Evolutionary conservation across 1,140 invertebrate species (phyloP).

Genomic region (Tenebrio molitor): DNA sequence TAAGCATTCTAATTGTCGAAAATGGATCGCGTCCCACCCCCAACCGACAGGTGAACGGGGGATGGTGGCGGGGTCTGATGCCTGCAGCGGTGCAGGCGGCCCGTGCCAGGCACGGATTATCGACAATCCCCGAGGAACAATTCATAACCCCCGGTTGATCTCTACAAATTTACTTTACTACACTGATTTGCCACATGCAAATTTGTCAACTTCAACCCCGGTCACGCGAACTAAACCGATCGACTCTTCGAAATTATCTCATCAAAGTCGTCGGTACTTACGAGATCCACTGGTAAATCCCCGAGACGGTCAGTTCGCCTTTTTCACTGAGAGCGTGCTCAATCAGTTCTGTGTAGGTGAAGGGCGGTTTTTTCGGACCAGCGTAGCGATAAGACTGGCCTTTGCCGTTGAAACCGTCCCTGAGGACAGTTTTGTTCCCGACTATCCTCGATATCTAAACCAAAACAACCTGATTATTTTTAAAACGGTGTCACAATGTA

Average conservation of each 20-base stretch:
- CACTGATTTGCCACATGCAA: slow-evolving; percentile 47
- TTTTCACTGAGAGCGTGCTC: slow-evolving; percentile 86
- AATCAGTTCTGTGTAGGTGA: slow-evolving; percentile 90
- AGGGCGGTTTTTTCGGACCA: slow-evolving; percentile 81
- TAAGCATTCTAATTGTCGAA: slow-evolving; percentile 50
- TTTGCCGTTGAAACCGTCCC: slow-evolving; percentile 1
- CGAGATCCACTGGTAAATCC: slow-evolving; percentile 94
- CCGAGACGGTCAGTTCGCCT: slow-evolving; percentile 89
- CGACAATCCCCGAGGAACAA: slow-evolving; percentile 49
- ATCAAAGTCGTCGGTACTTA: slow-evolving; percentile 72
- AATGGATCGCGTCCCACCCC: slow-evolving; percentile 44
- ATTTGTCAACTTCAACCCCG: slow-evolving; percentile 32
- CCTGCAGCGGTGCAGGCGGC: slow-evolving; percentile 32
- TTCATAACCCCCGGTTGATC: slow-evolving; percentile 48
- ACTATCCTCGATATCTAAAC: neutral
- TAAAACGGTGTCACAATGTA: too few relatives aligned
- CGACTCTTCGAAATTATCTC: neutral
- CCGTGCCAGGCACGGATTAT: slow-evolving; percentile 53
- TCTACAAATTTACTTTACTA: slow-evolving; percentile 52
- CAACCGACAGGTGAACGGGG: slow-evolving; percentile 43
- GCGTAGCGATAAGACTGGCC: slow-evolving; percentile 60
- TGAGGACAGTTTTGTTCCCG: neutral
- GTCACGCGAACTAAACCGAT: slow-evolving; percentile 8
- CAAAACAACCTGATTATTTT: too few relatives aligned
- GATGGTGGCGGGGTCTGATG: slow-evolving; percentile 25